Base-by-base conservation (phyloP, 1,140 invertebrate genomes). In the Euwallacea similis region DNA sequence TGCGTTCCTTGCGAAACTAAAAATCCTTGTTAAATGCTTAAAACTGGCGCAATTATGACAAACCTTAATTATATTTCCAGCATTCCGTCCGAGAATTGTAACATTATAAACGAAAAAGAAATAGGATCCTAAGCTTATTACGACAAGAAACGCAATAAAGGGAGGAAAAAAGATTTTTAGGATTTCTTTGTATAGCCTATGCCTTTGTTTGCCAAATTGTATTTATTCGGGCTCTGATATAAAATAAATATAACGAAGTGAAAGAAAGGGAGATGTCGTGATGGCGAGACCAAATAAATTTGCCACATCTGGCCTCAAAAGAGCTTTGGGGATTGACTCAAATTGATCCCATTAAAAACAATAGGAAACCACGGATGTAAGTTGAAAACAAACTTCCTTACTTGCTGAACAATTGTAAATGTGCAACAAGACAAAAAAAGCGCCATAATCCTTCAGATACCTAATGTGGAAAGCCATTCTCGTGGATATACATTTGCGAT, bases 401-500 rank as follows among this genome's bases (percentile, higher is more conserved):
- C 13, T 50, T 3, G 13, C 13, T 13, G 46, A 50, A 50, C 46
- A 11, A 2, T 10, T 11, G 9, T 50, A 10, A 0, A 50, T 50
- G 9, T 50, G 46, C 9, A 50, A 10, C 9, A 10, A 11, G 9
- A 50, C 9, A 50, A 50, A 11, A 50, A 10, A 10, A 50, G 44
- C 9, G 2, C 13, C 9, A 2, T 50, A 50, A 50, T 50, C 46
- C 46, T 11, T 10, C 13, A 50, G 46, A 50, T 50, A 50, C 46
- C 46, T 50, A 50, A 50, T 50, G 46, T 50, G 46, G 2, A 50
- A 50, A 50, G 46, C 13, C 46, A 50, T 50, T 50, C 46, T 50
- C 46, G 9, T 50, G 46, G 46, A 10, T 11, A 56, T 56, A 15
- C 54, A 56, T 56, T 56, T 56, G 54, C 16, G 16, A 56, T 56